Evolutionary conservation across 2,113 vertebrate genomes (phyloP).

Genomic region (Solenodon paradoxus): DNA sequence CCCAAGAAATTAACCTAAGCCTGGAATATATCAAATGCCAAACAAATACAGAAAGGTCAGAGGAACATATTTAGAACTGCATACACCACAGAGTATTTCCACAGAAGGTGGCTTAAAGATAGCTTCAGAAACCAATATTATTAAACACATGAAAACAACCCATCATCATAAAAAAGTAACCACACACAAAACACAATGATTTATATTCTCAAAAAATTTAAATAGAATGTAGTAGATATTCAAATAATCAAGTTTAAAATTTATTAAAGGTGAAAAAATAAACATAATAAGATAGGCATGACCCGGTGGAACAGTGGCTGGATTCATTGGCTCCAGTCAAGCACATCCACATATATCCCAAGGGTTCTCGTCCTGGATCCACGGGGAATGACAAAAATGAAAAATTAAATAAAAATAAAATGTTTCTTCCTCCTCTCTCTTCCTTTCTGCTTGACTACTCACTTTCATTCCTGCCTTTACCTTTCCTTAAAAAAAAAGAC

Average conservation of each 20-base stretch:
- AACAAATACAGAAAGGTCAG: neutral
- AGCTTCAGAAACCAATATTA: neutral
- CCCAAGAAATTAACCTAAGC: neutral
- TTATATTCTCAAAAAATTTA: neutral
- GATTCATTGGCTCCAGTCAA: too few species aligned
- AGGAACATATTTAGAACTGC: neutral
- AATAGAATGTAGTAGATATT: neutral
- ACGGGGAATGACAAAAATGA: too few species aligned
- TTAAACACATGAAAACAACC: neutral
- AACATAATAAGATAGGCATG: too few species aligned
- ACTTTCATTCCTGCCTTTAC: too few species aligned
- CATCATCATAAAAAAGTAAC: neutral
- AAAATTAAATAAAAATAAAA: too few species aligned
- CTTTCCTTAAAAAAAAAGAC: neutral
- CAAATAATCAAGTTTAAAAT: neutral
- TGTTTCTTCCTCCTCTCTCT: too few species aligned
- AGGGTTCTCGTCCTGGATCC: too few species aligned
- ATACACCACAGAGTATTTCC: neutral
- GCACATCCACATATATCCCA: too few species aligned
- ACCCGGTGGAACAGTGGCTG: too few species aligned
- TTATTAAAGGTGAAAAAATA: neutral
- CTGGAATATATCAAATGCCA: neutral
- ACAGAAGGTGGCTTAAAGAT: neutral
- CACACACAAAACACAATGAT: neutral
- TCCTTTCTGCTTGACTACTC: too few species aligned